These are phyloP conservation scores for Grantiella picta DNA, from an alignment of 2,113 vertebrate genomes.

Conservation along the genomic window DNA sequence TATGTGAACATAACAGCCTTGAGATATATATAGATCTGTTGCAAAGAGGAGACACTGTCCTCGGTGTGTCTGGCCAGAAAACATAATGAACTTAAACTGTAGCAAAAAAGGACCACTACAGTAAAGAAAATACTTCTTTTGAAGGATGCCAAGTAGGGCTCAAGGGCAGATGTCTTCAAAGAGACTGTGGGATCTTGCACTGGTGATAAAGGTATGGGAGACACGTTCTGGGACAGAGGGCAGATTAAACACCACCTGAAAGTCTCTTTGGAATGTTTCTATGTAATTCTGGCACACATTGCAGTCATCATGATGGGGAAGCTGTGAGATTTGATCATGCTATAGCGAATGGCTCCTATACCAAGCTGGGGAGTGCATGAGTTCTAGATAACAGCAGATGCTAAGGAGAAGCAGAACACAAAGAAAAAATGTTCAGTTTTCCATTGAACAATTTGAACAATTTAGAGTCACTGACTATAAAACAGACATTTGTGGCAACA, in stretches of 20 bases:
- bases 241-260: background rate
- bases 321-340: background rate
- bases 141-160: background rate
- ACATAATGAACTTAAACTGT: background rate
- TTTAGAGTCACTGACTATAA: background rate
- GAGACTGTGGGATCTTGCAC: background rate
- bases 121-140: background rate
- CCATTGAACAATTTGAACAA: background rate
- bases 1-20: background rate
- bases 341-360: background rate
- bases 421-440: background rate
- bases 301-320: background rate
- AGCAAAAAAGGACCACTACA: background rate
- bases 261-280: background rate
- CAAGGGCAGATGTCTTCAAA: background rate
- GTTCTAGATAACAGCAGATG: background rate
- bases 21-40: background rate
- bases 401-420: background rate
- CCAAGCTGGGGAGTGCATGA: background rate
- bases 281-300: background rate
- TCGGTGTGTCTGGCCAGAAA: background rate
- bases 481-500: background rate
- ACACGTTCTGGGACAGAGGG: background rate
- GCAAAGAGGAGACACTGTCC: background rate
- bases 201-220: background rate